Base-by-base conservation (phyloP, 2,888 invertebrate genomes). In the Tetanocera ferruginea region DNA sequence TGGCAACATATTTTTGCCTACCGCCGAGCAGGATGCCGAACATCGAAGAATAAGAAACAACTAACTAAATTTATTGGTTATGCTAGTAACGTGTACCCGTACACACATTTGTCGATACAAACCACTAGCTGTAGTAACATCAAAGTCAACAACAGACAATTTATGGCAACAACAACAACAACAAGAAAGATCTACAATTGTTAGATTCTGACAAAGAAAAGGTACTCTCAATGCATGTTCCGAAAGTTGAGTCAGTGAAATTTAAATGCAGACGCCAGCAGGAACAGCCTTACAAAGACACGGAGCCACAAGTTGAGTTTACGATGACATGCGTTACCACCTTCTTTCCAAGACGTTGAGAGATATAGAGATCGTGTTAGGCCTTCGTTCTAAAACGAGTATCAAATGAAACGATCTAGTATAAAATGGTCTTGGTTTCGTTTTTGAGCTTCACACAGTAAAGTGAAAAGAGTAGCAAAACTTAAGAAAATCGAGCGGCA, bases 321-420 rank as follows among this genome's bases (percentile, higher is more conserved):
- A 87, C 87, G 88, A 88, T 88, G 88, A 88, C 88, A 88, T 84
- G 86, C 86, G 88, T 87, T 85, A 86, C 88, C 88, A 87, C 87
- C 87, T 87, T 84, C 78, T 67, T 87, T 83, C 75, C 70, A 78
- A 79, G 80, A 43, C 49, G 11, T 11, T 23, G 43, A 43, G 43
- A 14, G 19, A 43, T 11, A 11, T 11, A 43, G 3, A 43, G 37
- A 5, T 43, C 64, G 31, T n/a, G 8, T 62, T 31, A n/a, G 23
- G 37, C 19, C 31, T 37, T 66, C 67, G 43, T 67, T 5, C 14
- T 43, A 51, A 51, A 14, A 14, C 14, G 60, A 60, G 60, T 14
- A 49, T 17, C 49, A 25, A 49, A 28, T 25, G 49, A 62, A 73
- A 28, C 49, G 23, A 62, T 43, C 62, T 73, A n/a, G n/a, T n/a